phyloP scores from a whole-genome alignment of 2,113 vertebrate species.

The Istiophorus platypterus region DNA sequence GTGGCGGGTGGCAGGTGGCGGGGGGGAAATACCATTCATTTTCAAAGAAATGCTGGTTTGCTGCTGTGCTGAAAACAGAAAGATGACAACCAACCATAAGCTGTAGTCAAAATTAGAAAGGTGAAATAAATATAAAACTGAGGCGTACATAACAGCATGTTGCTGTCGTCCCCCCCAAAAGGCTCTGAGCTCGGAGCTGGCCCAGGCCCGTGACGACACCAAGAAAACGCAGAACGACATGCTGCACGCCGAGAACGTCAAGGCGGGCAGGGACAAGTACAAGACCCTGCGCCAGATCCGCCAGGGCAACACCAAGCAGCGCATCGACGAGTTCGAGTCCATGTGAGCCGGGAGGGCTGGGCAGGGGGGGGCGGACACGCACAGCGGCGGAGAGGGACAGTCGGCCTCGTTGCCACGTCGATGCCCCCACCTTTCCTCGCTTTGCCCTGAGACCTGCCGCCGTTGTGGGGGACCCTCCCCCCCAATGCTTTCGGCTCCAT shows the following conservation, averaged over 20 bases:
- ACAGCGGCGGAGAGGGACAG: background rate
- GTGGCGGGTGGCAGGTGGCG: too few species aligned
- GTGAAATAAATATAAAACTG: too few species aligned
- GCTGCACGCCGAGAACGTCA: conserved; percentile 96
- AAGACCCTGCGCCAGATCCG: conserved; percentile 97
- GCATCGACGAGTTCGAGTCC: conserved; percentile 98
- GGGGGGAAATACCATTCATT: background rate
- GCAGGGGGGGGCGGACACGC: background rate
- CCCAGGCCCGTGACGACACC: conserved; percentile 94
- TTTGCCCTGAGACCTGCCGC: conserved; percentile 46
- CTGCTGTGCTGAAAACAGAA: too few species aligned
- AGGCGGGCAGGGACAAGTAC: conserved; percentile 97
- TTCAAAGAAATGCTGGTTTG: too few species aligned
- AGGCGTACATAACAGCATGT: conserved; percentile 20
- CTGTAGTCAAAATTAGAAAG: too few species aligned
- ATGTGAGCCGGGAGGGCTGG: conserved; percentile 92
- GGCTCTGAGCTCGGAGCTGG: conserved; percentile 88
- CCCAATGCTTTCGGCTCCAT: conserved; percentile 41
- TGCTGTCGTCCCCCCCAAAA: too few species aligned
- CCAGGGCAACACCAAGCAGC: conserved; percentile 98
- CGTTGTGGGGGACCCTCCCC: too few species aligned
- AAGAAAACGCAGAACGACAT: conserved; percentile 98
- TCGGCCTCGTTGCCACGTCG: conserved; percentile 60
- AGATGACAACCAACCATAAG: too few species aligned
- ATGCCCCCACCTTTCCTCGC: conserved; percentile 53